These are phyloP conservation scores for Drosophila pegasa DNA, from an alignment of 2,888 invertebrate species.

Conservation along the genomic window DNA sequence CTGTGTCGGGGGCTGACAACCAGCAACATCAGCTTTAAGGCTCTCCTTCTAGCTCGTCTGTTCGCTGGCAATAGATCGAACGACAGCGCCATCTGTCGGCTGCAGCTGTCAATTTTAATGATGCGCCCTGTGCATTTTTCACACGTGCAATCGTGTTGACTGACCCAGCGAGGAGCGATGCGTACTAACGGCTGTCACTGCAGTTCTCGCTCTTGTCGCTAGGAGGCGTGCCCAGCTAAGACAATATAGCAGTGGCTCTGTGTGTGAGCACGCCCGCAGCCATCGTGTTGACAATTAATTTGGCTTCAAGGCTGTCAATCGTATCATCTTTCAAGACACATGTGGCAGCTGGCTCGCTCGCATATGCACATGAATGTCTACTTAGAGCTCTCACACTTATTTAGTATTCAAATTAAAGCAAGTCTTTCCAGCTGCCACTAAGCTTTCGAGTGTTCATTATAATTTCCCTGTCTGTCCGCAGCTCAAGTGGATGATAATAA, in stretches of 20 bases:
- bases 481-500: background rate
- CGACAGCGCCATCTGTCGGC: constrained; percentile 60
- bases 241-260: constrained; percentile 54
- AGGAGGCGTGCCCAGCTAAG: constrained; percentile 36
- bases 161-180: constrained; percentile 9
- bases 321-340: constrained; percentile 60
- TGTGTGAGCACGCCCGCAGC: constrained; percentile 52
- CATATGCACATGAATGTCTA: constrained; percentile 35
- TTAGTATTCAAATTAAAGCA: background rate
- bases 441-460: background rate
- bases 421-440: background rate
- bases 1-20: constrained; percentile 37
- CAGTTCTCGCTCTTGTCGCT: constrained; percentile 1
- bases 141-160: constrained; percentile 45
- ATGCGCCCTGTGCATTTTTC: constrained; percentile 49
- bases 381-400: constrained; percentile 22
- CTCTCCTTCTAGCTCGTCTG: constrained; percentile 13
- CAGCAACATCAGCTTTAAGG: constrained; percentile 37
- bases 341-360: constrained; percentile 18
- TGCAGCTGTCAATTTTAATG: constrained; percentile 74
- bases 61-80: constrained; percentile 43
- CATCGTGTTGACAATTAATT: constrained; percentile 75
- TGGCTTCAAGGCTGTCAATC: constrained; percentile 64
- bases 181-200: background rate
- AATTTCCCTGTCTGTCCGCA: background rate